phyloP scores from a whole-genome alignment of 1,140 invertebrate genomes.

The Solen grandis region DNA sequence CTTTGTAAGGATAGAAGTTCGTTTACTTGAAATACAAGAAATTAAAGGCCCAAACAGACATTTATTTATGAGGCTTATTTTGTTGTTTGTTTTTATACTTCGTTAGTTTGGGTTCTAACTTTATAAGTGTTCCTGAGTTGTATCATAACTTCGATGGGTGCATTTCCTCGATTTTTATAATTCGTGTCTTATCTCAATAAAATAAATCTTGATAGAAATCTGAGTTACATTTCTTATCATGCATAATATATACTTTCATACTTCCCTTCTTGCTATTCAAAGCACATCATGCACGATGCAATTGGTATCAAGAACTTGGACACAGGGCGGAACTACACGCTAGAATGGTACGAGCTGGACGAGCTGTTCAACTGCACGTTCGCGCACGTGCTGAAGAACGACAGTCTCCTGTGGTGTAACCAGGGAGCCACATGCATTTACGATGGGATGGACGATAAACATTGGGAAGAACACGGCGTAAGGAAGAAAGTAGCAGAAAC shows the following conservation, averaged over 20 bases:
- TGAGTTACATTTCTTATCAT: too few relatives aligned
- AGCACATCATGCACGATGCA: conserved; percentile 80
- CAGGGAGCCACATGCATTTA: conserved; percentile 78
- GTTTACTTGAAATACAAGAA: too few relatives aligned
- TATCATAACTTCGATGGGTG: too few relatives aligned
- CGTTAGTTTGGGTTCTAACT: too few relatives aligned
- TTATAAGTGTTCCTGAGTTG: too few relatives aligned
- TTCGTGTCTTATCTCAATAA: too few relatives aligned
- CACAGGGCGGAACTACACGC: conserved; percentile 76
- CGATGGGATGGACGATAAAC: conserved; percentile 74
- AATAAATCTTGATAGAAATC: too few relatives aligned
- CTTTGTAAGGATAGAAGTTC: conserved; percentile 69
- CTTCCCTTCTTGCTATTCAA: conserved; percentile 36
- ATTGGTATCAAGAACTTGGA: conserved; percentile 74
- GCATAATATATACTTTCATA: too few relatives aligned
- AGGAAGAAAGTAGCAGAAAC: conserved; percentile 74
- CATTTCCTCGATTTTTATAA: too few relatives aligned
- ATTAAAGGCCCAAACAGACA: too few relatives aligned
- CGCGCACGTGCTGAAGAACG: conserved; percentile 70
- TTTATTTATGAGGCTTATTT: too few relatives aligned
- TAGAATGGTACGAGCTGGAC: conserved; percentile 80
- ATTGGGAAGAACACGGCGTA: conserved; percentile 76
- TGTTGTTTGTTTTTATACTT: too few relatives aligned
- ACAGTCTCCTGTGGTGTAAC: conserved; percentile 76
- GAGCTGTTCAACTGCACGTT: conserved; percentile 80